Evolutionary conservation across 2,113 vertebrate species (phyloP).

Genomic region (Rhynchopsitta pachyrhyncha): DNA sequence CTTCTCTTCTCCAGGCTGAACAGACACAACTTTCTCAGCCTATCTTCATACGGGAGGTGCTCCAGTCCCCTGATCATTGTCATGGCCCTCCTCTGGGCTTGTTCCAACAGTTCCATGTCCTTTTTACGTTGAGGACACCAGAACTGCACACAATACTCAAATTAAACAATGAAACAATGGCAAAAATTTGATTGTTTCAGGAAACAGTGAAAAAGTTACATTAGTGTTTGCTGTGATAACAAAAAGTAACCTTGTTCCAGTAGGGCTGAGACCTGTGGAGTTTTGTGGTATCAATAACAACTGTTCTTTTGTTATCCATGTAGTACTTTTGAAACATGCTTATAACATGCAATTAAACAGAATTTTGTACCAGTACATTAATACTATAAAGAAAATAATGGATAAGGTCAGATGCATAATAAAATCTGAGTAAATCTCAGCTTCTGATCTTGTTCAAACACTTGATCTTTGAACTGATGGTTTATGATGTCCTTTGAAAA

Average conservation of each 20-base stretch:
- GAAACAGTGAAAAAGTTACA: background rate
- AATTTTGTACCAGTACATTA: background rate
- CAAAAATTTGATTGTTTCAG: background rate
- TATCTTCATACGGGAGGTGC: too few species aligned
- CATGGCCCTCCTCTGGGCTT: background rate
- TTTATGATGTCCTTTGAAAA: slow-evolving; percentile 10
- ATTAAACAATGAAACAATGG: background rate
- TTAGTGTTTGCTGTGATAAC: background rate
- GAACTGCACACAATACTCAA: background rate
- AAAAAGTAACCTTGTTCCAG: background rate
- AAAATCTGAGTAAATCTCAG: background rate
- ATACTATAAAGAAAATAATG: background rate
- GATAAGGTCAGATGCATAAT: background rate
- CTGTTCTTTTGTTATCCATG: background rate
- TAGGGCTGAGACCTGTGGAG: background rate
- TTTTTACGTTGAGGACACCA: background rate
- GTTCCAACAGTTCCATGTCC: background rate
- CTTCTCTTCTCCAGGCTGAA: too few species aligned
- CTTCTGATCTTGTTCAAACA: background rate
- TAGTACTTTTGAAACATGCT: background rate
- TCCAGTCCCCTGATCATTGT: too few species aligned
- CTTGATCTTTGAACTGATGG: slow-evolving; percentile 15
- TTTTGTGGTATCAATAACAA: background rate
- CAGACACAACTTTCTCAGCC: too few species aligned
- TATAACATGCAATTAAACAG: background rate